Evolutionary conservation across 1,140 invertebrate genomes (phyloP), one percentile per base, ranked within the genome.

Genomic region (Drosophila subpulchrella): DNA sequence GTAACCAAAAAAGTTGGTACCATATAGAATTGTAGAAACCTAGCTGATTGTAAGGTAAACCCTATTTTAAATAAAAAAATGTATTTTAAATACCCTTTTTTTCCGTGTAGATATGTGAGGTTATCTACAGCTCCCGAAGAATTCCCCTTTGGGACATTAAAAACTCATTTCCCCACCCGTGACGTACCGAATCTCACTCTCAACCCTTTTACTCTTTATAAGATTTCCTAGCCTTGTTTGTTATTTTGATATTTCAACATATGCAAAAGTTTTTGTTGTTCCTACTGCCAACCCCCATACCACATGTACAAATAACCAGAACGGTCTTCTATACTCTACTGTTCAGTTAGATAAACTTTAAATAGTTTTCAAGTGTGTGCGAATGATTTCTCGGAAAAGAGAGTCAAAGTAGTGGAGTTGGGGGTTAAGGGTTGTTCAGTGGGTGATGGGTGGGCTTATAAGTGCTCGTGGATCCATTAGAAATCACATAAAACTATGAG

Each of bases 61-160:
- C 1, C 2, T 5, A 27, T 4, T 27, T 27, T 27, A 0, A 27
- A 27, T 5, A 27, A 27, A 27, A 27, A 27, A 27, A 27, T 5
- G 4, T 4, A 27, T 27, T 27, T 27, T 27, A 27, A 27, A 4
- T 20, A 27, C 5, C 5, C 3, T 27, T 4, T 34, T 36, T 36
- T 17, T 53, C 15, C 12, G 50, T 53, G 50, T 34, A 53, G n/a
- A 24, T 42, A 3, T 41, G 20, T 51, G 3, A 38, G 44, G 39
- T 58, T 50, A 71, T 78, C 56, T 73, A 51, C 36, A 38, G 63
- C 46, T 58, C 42, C 41, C 48, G 15, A 30, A 36, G 42, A 78
- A 91, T 91, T 91, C 90, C 90, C 90, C 77, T 78, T 84, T 91
- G 90, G 90, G 83, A 91, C 90, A 91, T 91, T 91, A 91, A 91